Percentiles rank a stretch among this genome's conserved stretches.
These are phyloP conservation scores for Dasyornis broadbenti DNA, from an alignment of 2,113 vertebrate species.

Conservation along the genomic window DNA sequence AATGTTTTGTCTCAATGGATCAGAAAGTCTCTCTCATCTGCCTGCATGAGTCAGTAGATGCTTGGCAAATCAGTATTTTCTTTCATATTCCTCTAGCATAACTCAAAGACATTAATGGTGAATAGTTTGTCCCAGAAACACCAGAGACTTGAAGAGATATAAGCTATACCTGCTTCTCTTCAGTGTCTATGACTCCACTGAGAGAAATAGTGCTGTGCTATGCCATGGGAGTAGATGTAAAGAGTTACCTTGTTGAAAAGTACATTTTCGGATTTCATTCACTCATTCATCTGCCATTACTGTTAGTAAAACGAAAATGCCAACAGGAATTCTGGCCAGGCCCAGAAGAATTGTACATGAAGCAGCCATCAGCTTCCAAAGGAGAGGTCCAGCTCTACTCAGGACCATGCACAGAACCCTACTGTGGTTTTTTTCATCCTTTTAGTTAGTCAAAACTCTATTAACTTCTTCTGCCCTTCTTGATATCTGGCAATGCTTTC, in stretches of 20 bases:
- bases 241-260: not conserved
- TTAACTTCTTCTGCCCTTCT: not conserved
- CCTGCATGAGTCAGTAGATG: not conserved
- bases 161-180: not conserved
- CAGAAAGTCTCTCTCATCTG: not conserved
- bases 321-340: not conserved
- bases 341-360: not conserved
- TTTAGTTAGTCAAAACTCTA: not conserved
- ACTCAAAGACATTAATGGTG: not conserved
- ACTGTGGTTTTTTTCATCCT: not conserved
- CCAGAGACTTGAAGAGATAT: not conserved
- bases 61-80: not conserved
- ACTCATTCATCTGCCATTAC: not conserved
- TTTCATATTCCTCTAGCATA: not conserved
- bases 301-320: not conserved
- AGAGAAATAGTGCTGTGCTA: not conserved
- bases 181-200: not conserved
- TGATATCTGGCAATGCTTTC: not conserved
- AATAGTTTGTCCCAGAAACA: not conserved
- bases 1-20: not conserved
- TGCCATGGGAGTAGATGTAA: not conserved
- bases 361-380: not conserved
- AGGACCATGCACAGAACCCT: not conserved
- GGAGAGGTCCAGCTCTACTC: not conserved
- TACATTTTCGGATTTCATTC: not conserved